Base-by-base conservation (phyloP, 2,113 vertebrate species). In the Narcine bancroftii region DNA sequence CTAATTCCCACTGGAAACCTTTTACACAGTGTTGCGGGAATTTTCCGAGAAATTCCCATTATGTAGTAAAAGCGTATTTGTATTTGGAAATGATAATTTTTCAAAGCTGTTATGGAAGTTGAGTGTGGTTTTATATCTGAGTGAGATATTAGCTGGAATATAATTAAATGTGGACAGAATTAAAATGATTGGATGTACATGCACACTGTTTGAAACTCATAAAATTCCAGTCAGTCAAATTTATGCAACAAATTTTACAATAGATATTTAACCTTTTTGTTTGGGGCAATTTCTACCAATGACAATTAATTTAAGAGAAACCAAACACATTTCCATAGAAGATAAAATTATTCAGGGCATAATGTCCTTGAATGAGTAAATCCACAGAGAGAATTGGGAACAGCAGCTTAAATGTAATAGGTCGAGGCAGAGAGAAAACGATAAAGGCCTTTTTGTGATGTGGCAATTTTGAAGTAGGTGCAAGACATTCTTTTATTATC, bases 81-180 rank as follows among this genome's bases (percentile, higher is more conserved):
- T 26, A 24, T 24, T 69, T 24, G 1, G 21, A 69, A 69, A 69
- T 69, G 15, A 36, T 21, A 13, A 87, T 87, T 47, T 87, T 36
- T 60, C 81, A 87, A 0, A 36, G 36, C 7, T 56, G 53, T 63
- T 63, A 63, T 60, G 33, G 50, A 85, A 85, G 13, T 60, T 60
- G n/a, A 85, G 81, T 56, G 33, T 87, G 81, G n/a, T 87, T 39
- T 87, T 60, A 19, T 63, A n/a, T 60, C 6, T 21, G 33, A 87
- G 81, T 24, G 53, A 60, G 81, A 60, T 87, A 87, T 87, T 87
- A 36, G 15, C 81, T 87, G 81, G n/a, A 36, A 87, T 36, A 33
- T 87, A 63, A 87, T 87, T 87, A 87, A 87, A 60, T 36, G 60
- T 36, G 81, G 36, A 87, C 60, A 36, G 21, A 53, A 87, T 36